Evolutionary conservation across 2,797 vertebrate genomes (phyloP).

Genomic region (Sebastes matsubarae): DNA sequence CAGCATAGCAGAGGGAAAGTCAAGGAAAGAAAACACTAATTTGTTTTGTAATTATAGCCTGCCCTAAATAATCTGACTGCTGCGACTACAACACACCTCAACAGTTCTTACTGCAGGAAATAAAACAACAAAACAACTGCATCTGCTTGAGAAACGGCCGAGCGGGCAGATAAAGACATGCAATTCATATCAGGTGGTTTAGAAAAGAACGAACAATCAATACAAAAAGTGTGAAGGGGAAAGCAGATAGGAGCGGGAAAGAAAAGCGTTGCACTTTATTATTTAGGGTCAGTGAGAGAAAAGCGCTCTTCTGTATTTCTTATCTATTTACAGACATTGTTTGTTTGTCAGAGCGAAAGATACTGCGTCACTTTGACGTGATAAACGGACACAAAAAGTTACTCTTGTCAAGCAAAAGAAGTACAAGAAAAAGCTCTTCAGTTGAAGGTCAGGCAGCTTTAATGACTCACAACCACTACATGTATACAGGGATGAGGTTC

Average conservation of each 20-base stretch:
- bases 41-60: background rate
- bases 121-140: background rate
- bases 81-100: background rate
- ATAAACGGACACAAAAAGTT: background rate
- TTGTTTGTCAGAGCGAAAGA: background rate
- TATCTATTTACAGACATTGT: background rate
- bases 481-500: too few relatives aligned
- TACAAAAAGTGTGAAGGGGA: background rate
- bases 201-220: background rate
- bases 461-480: too few relatives aligned
- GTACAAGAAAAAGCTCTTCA: background rate
- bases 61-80: background rate
- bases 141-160: background rate
- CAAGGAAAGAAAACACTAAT: background rate
- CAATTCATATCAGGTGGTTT: background rate
- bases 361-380: background rate
- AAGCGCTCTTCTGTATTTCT: background rate
- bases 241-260: background rate
- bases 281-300: background rate
- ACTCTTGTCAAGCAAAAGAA: background rate
- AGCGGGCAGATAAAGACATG: background rate
- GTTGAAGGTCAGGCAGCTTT: too few relatives aligned
- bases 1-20: background rate
- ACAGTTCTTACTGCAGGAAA: background rate
- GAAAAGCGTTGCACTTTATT: background rate